Evolutionary conservation across 1,140 invertebrate genomes (phyloP), one percentile per base, ranked within the genome.

Genomic region (Trichonephila inaurata): DNA sequence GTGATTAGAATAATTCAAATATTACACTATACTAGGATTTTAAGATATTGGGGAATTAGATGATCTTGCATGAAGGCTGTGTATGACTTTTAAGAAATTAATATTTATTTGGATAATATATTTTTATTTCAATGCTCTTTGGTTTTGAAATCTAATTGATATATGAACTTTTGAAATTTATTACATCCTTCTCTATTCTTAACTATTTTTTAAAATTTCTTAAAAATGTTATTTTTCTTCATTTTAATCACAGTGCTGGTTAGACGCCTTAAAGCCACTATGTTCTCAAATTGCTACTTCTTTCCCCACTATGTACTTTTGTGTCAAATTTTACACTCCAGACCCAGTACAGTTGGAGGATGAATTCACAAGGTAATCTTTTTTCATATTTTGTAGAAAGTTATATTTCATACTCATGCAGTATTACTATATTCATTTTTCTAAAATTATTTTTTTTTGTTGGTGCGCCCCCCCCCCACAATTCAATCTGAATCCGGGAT

Each of bases 241-340:
- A n/a, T 40, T 86, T 94, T 85, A 51, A 91, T 95, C 95, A 51
- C 95, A 97, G 98, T 99, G 98, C 96, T 99, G 99, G 99, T 96
- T 99, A 95, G 99, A 99, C 96, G 96, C 99, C 94, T 98, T 99
- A 95, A 99, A 99, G 96, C 97, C 98, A 89, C 97, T 99, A 95
- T 97, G 98, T 94, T 97, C 99, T 94, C 99, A 99, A 97, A 97
- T 99, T 51, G 98, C 98, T n/a, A 96, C 98, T 95, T 97, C 98
- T 95, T 98, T 99, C 96, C 98, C 98, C 77, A 96, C 98, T 87
- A 96, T 99, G 61, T 97, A 97, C 94, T 99, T 99, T 95, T 96
- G 95, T 94, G 98, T 99, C 86, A 99, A 99, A 96, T 99, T 99
- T 96, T 99, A 99, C 96, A 99, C 99, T 2, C 99, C 99, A 8